A percentile compares a stretch with the other conserved stretches of the same genome.
These are phyloP conservation scores for Pachyrhynchus sulphureomaculatus DNA, from an alignment of 1,140 invertebrate genomes.

Conservation along the genomic window DNA sequence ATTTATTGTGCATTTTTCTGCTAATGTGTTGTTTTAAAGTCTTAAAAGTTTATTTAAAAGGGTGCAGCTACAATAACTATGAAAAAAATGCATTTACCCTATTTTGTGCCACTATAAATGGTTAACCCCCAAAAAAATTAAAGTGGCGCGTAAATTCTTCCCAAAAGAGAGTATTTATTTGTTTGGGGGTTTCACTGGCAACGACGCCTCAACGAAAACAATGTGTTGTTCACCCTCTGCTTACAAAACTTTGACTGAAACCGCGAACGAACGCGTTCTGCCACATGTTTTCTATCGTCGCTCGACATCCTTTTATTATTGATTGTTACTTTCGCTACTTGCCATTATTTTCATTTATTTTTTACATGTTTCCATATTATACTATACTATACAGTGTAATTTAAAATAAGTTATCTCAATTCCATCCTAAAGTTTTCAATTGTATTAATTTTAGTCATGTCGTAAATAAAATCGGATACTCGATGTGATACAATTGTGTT, in stretches of 20 bases:
- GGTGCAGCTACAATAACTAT: too few relatives aligned
- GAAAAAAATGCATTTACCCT: too few relatives aligned
- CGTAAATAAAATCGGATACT: too few relatives aligned
- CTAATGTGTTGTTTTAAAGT: too few relatives aligned
- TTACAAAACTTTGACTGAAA: slow-evolving; percentile 46
- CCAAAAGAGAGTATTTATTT: not conserved
- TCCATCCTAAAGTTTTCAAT: too few relatives aligned
- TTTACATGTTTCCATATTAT: slow-evolving; percentile 17
- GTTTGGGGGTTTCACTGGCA: slow-evolving; percentile 15
- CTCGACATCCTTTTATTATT: slow-evolving; percentile 43
- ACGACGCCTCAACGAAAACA: slow-evolving; percentile 26
- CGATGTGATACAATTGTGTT: too few relatives aligned
- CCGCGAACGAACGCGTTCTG: slow-evolving; percentile 19
- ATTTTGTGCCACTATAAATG: not conserved
- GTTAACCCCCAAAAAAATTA: slow-evolving; percentile 2
- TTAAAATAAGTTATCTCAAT: too few relatives aligned
- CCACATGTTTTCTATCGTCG: slow-evolving; percentile 40
- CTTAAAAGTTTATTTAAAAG: too few relatives aligned
- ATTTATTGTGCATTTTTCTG: too few relatives aligned
- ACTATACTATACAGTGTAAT: too few relatives aligned
- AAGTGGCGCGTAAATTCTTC: not conserved
- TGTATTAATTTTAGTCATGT: too few relatives aligned
- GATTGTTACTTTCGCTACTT: slow-evolving; percentile 44
- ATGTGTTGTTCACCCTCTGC: slow-evolving; percentile 38
- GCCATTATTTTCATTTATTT: slow-evolving; percentile 39